Base-by-base conservation (phyloP, 1,140 invertebrate genomes). In the Drosophila repleta region DNA sequence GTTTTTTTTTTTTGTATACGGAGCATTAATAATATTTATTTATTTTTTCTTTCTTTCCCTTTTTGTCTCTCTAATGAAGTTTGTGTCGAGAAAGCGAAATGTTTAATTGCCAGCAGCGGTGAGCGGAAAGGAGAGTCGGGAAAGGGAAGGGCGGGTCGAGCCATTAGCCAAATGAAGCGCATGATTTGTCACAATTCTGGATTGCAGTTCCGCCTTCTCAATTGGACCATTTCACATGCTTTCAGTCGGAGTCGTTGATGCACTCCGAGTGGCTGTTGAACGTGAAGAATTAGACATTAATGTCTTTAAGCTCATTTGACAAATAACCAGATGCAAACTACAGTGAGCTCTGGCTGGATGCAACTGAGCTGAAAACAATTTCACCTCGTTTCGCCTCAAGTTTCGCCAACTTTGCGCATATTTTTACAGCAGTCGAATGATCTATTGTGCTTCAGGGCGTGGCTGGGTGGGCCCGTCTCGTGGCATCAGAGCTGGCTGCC, bases 21-120 rank as follows among this genome's bases (percentile, higher is more conserved):
- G 41, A 70, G 60, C 83, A 88, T 87, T 88, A 87, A 87, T 87
- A 87, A 88, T 89, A 77, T 74, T 88, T 88, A 58, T 5, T 39
- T 49, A 62, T 51, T 39, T 64, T 65, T 64, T 46, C n/a, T 29
- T 51, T 51, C 26, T 49, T 17, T 53, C 61, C 39, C 39, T 17
- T 49, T 32, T 63, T 84, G 41, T 72, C 72, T 68, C 32, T 63
- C 73, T 69, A 79, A 88, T 74, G 72, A 79, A 79, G 83, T 87
- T 82, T 65, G 67, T 48, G 60, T 48, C 46, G 35, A 74, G 76
- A 76, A 58, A 18, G 13, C 39, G 45, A 79, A 76, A 76, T 74
- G 52, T 57, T 79, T 89, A 88, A 88, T 83, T 89, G 66, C 63
- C 53, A 11, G 20, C 69, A 65, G 35, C 64, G 26, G 57, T 43